Evolutionary conservation across 2,888 invertebrate species (phyloP), one percentile per base, ranked within the genome.

Genomic region (Leptinotarsa juncta): DNA sequence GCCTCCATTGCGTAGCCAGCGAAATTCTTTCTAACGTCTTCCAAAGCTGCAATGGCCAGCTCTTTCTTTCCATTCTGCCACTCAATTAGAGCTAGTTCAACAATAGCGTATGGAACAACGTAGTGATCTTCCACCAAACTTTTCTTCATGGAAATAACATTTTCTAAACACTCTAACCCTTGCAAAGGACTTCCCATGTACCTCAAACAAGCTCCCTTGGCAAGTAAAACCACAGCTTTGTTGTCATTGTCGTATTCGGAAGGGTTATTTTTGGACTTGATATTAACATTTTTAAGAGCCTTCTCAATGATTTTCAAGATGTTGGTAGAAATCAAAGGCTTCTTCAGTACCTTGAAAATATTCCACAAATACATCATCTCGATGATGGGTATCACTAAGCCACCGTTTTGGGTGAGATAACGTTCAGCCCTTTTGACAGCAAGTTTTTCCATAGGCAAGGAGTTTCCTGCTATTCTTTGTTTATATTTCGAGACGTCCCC

Each of bases 401-500:
- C 90, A 69, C 93, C 91, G 68, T 93, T 91, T 86, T 97, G 96
- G 50, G 90, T 90, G 77, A 92, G 90, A 88, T 93, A 98, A 70
- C 97, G 91, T 79, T 93, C 92, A 65, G 96, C 92, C 81, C 96
- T 96, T 84, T 93, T 94, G n/a, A 96, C 92, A 65, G 95, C 94
- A 88, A 98, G 98, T 88, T 99, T 99, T 88, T 99, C 98, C 92
- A 98, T 94, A 2, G 99, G 98, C 78, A 99, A 88, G 0, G 97
- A 98, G 88, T 98, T 98, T 0, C 98, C 98, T 49, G 97, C 97
- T 72, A 98, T 96, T 73, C 95, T 92, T 85, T 97, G 96, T 83
- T 96, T 96, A 87, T 93, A 93, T 70, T 90, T 90, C 3, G 97
- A 95, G 4, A 96, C 95, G 82, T 93, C 91, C 81, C 95, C 91